phyloP scores from a whole-genome alignment of 2,888 invertebrate species.

The Erebia aethiops region DNA sequence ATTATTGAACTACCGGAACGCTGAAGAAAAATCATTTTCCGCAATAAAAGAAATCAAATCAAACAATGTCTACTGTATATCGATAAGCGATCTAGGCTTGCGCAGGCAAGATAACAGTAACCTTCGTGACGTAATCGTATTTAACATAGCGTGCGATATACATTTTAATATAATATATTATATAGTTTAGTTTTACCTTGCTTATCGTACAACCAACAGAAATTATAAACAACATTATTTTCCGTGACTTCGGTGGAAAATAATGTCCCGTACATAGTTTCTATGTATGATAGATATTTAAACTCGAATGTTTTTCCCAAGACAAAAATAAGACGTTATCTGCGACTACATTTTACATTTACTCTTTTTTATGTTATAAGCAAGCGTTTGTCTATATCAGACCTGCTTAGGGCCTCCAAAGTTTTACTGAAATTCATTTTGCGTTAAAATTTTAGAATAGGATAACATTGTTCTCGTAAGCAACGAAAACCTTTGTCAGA shows the following conservation, averaged over 20 bases:
- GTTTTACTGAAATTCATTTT: too few species aligned
- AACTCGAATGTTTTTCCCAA: too few species aligned
- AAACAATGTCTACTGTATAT: slow-evolving; percentile 17
- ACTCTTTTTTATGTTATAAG: too few species aligned
- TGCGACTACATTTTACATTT: too few species aligned
- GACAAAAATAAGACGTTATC: too few species aligned
- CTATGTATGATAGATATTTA: too few species aligned
- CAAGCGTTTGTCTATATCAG: too few species aligned
- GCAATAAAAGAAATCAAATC: slow-evolving; percentile 1
- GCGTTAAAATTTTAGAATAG: not conserved
- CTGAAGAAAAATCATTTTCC: not conserved
- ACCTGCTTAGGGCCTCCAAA: too few species aligned
- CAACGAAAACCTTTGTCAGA: not conserved
- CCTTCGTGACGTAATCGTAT: not conserved
- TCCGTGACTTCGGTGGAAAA: not conserved
- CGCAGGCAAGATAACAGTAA: not conserved
- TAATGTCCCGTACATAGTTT: too few species aligned
- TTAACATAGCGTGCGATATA: not conserved
- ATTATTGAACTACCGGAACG: not conserved
- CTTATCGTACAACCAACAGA: not conserved
- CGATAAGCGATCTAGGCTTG: slow-evolving; percentile 27
- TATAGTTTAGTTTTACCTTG: not conserved
- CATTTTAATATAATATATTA: not conserved
- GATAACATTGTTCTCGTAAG: not conserved
- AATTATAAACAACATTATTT: not conserved